Percentiles rank a stretch among this genome's conserved stretches.
These are phyloP conservation scores for Odontomachus brunneus DNA, from an alignment of 1,140 invertebrate species.

Conservation along the genomic window DNA sequence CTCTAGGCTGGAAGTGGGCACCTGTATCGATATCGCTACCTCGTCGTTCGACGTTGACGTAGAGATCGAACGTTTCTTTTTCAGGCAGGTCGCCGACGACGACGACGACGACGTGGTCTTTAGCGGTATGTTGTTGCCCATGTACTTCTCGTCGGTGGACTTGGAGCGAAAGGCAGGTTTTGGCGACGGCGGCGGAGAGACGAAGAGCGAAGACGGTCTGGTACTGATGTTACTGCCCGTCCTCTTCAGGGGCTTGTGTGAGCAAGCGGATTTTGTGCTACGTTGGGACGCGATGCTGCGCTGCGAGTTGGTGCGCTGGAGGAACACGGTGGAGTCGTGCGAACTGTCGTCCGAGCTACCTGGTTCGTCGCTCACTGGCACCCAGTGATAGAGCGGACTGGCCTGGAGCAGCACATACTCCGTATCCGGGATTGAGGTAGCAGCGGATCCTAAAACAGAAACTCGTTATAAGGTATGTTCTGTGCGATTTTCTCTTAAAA, in stretches of 20 bases:
- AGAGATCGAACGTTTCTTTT: constrained; percentile 45
- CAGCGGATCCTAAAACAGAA: constrained; percentile 64
- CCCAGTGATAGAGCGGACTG: constrained; percentile 85
- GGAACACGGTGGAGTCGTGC: constrained; percentile 78
- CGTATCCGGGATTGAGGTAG: constrained; percentile 80
- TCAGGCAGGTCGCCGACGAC: neutral
- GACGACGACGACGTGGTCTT: constrained; percentile 51
- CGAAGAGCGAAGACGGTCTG: constrained; percentile 75
- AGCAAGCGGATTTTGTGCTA: constrained; percentile 77
- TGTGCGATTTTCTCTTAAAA: neutral
- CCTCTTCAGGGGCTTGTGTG: constrained; percentile 54
- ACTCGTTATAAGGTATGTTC: constrained; percentile 11
- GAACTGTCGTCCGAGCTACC: constrained; percentile 78
- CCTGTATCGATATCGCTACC: constrained; percentile 65
- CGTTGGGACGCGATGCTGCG: constrained; percentile 81
- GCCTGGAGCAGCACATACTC: constrained; percentile 87
- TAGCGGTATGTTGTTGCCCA: constrained; percentile 59
- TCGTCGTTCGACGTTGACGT: constrained; percentile 69
- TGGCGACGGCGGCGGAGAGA: constrained; percentile 79
- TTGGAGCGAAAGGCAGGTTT: constrained; percentile 76
- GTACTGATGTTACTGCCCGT: constrained; percentile 36
- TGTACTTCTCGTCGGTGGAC: constrained; percentile 77
- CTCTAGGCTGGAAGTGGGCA: constrained; percentile 75
- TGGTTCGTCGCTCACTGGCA: constrained; percentile 81
- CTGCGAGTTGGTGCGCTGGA: constrained; percentile 82